These are phyloP conservation scores for Philopedon plagiatum DNA, from an alignment of 2,888 invertebrate genomes.

Conservation along the genomic window DNA sequence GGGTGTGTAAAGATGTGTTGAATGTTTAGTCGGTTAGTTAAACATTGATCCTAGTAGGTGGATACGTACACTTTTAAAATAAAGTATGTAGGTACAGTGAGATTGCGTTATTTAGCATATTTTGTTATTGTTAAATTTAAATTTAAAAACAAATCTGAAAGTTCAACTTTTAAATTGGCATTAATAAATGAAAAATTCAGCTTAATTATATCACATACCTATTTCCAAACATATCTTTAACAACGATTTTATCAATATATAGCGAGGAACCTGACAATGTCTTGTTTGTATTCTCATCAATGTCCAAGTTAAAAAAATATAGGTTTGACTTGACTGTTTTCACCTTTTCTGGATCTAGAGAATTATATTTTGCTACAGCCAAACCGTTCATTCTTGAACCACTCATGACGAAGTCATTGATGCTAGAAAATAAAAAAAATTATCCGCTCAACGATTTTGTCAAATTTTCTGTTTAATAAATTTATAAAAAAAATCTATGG, in stretches of 20 bases:
- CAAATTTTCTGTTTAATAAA: no score
- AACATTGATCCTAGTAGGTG: no score
- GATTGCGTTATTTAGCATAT: no score
- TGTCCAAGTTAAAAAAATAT: constrained; percentile 61
- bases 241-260: constrained; percentile 63
- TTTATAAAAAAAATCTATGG: no score
- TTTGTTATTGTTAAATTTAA: no score
- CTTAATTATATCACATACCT: constrained; percentile 62
- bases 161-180: no score
- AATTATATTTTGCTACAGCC: constrained; percentile 65
- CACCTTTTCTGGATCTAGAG: constrained; percentile 57
- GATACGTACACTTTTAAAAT: no score
- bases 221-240: constrained; percentile 66
- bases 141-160: no score
- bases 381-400: constrained; percentile 64
- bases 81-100: no score
- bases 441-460: no score
- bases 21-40: no score
- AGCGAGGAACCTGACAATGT: constrained; percentile 49
- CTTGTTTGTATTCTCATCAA: constrained; percentile 58
- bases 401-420: constrained; percentile 61
- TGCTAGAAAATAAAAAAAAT: constrained; percentile 55
- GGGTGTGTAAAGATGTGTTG: no score
- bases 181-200: background rate
- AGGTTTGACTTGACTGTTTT: constrained; percentile 62